A percentile compares a stretch with the other conserved stretches of the same genome.
These are phyloP conservation scores for Mercenaria mercenaria DNA, from an alignment of 1,140 invertebrate species.

Conservation along the genomic window DNA sequence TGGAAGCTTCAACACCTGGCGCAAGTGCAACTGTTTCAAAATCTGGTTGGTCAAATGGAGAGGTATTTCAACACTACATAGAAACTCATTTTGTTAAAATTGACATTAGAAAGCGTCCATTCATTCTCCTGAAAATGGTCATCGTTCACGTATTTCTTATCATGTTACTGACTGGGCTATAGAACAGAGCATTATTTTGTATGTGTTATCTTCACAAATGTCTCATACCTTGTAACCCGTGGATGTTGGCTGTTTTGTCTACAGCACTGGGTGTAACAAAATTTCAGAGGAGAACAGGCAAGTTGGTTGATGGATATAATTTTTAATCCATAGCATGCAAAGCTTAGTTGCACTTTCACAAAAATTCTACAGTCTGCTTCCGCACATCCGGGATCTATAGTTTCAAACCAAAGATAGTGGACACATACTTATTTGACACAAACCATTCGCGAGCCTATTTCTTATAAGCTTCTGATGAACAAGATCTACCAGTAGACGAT, in stretches of 20 bases:
- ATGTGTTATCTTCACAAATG: conserved; percentile 51
- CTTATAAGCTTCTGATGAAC: too few relatives aligned
- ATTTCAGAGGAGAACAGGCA: background rate
- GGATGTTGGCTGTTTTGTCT: conserved; percentile 53
- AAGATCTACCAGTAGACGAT: too few relatives aligned
- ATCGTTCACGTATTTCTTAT: background rate
- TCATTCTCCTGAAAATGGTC: conserved; percentile 29
- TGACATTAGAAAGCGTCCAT: background rate
- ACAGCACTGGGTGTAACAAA: background rate
- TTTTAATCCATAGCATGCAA: conserved; percentile 18
- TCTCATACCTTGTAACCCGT: conserved; percentile 48
- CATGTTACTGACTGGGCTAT: conserved; percentile 36
- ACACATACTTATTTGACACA: background rate
- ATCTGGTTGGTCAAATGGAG: conserved; percentile 45
- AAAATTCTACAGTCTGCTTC: conserved; percentile 40
- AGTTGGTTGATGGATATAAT: background rate
- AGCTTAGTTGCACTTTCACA: background rate
- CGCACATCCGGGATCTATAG: background rate
- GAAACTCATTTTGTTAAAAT: conserved; percentile 42
- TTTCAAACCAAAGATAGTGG: conserved; percentile 27
- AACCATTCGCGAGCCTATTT: too few relatives aligned
- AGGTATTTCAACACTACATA: conserved; percentile 38
- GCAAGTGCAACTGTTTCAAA: conserved; percentile 5
- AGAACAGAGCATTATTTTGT: conserved; percentile 31
- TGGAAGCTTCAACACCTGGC: conserved; percentile 17